A percentile compares a stretch with the other conserved stretches of the same genome.
Conservation (phyloP, 1,140 invertebrate species). For the Notospermus geniculatus region DNA sequence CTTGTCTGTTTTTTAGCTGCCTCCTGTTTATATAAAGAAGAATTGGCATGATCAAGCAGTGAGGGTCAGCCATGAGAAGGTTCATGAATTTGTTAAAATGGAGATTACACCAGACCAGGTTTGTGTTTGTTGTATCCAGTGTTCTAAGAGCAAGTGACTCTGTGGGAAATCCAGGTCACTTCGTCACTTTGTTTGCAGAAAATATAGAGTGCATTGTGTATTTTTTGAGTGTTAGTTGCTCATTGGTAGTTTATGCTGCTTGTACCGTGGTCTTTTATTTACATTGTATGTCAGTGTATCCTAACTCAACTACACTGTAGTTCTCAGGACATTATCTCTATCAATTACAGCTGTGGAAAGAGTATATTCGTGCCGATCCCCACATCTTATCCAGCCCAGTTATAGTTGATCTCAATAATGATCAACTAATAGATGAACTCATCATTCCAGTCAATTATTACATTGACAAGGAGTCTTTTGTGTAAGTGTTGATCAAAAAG, state of each 20-base stretch:
- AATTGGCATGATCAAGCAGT: slow-evolving; percentile 27
- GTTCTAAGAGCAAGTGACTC: too few species aligned
- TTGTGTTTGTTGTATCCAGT: too few species aligned
- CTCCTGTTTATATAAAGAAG: slow-evolving; percentile 30
- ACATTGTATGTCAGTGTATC: neutral
- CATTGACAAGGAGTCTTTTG: slow-evolving; percentile 43
- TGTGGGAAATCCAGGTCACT: too few species aligned
- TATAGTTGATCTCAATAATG: slow-evolving; percentile 41
- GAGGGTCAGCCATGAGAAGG: slow-evolving; percentile 11
- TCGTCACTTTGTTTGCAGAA: neutral
- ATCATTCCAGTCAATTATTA: slow-evolving; percentile 45
- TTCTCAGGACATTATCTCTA: neutral
- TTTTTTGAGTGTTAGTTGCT: neutral
- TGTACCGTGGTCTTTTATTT: neutral
- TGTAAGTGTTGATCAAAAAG: slow-evolving; percentile 19
- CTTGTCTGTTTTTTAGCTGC: slow-evolving; percentile 20
- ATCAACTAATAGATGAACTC: slow-evolving; percentile 36
- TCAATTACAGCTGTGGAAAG: slow-evolving; percentile 6
- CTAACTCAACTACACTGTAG: neutral
- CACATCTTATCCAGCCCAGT: slow-evolving; percentile 41
- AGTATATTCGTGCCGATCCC: slow-evolving; percentile 35
- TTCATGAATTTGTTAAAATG: slow-evolving; percentile 20
- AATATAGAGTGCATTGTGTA: neutral
- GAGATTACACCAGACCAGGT: neutral
- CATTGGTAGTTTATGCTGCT: neutral